These are phyloP conservation scores for Rhopilema esculentum DNA, from an alignment of 30 jellyfish, hydroid and myxozoan species.

Conservation along the genomic window DNA sequence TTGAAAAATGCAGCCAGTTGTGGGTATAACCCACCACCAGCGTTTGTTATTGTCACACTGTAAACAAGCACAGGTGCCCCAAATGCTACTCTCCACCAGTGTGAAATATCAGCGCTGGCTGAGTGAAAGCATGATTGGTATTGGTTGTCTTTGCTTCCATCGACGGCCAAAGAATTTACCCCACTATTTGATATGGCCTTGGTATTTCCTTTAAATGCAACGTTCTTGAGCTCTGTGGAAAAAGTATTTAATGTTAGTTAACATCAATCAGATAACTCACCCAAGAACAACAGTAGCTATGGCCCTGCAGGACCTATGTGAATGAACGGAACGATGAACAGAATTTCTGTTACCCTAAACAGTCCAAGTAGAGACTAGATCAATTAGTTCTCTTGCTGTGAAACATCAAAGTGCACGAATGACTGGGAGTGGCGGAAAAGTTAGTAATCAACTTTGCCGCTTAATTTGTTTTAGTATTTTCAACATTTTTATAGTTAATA, in stretches of 20 bases:
- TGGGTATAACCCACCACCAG: background rate
- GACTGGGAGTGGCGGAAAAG: no score
- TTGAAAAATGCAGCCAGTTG: background rate
- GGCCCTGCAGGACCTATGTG: no score
- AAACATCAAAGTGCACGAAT: no score
- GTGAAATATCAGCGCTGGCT: background rate
- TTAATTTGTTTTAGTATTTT: no score
- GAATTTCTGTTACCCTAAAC: no score
- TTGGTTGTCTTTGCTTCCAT: constrained; percentile 1
- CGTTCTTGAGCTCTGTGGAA: background rate
- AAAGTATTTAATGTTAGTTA: background rate
- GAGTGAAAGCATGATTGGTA: background rate
- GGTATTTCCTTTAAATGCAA: background rate
- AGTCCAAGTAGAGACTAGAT: no score
- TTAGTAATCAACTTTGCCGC: no score
- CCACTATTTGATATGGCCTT: background rate
- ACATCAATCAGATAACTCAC: no score
- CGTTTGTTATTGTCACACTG: constrained; percentile 11
- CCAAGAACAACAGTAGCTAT: no score
- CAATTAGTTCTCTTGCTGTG: no score
- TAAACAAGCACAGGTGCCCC: constrained; percentile 6
- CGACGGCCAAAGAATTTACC: background rate
- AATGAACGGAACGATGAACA: no score
- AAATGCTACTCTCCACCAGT: constrained; percentile 10
- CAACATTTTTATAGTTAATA: no score